Evolutionary conservation across 2,888 invertebrate species (phyloP).

Genomic region (Pollenia amentaria): DNA sequence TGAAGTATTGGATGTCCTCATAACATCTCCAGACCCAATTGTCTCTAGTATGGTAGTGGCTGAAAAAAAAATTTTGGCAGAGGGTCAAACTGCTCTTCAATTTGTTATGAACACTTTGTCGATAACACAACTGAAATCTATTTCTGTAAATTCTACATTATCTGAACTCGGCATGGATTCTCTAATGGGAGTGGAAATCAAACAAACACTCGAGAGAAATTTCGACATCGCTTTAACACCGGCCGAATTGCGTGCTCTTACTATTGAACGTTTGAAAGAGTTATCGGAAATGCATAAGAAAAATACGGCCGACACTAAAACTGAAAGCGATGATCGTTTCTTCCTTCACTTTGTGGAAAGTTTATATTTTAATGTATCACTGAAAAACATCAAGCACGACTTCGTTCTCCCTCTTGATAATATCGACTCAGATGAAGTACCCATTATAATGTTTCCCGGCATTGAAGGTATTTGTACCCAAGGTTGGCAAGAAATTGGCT

Average conservation of each 20-base stretch:
- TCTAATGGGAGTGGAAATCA: constrained; percentile 98
- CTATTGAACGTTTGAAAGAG: constrained; percentile 86
- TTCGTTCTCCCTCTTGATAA: constrained; percentile 39
- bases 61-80: constrained; percentile 89
- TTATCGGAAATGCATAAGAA: constrained; percentile 41
- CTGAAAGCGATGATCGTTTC: neutral
- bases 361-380: constrained; percentile 39
- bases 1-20: constrained; percentile 89
- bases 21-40: constrained; percentile 89
- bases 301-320: neutral
- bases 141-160: constrained; percentile 89
- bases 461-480: constrained; percentile 52
- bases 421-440: constrained; percentile 31
- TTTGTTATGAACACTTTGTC: constrained; percentile 89
- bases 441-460: constrained; percentile 62
- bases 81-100: constrained; percentile 89
- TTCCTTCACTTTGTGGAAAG: constrained; percentile 12
- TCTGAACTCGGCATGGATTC: constrained; percentile 98
- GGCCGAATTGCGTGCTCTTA: constrained; percentile 93
- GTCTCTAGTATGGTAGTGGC: constrained; percentile 95
- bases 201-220: constrained; percentile 95
- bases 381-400: neutral
- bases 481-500: constrained; percentile 44
- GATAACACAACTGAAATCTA: constrained; percentile 88
- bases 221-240: constrained; percentile 94